Evolutionary conservation across 2,888 invertebrate species (phyloP), one percentile per base, ranked within the genome.

Genomic region (Scaeva pyrastri): DNA sequence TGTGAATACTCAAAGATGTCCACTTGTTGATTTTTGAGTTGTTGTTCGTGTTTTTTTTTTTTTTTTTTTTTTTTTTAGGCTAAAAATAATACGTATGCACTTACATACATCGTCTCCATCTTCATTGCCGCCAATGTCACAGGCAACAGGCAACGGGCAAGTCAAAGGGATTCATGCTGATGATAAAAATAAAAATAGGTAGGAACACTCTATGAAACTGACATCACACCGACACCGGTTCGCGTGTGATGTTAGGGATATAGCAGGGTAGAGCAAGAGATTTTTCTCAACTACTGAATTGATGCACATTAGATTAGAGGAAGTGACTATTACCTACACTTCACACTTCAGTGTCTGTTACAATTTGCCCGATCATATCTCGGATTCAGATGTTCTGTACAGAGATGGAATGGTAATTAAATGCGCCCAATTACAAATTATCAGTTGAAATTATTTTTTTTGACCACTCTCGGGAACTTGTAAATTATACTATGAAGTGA

Each of bases 291-390:
- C 43, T 71, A 60, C 45, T 70, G 75, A 85, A 80, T 80, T 81
- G 81, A 70, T 82, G 86, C 74, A 68, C 68, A 86, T 86, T 82
- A 86, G 82, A 82, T 86, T 73, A 78, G 77, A 86, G 86, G 86
- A 86, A 86, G 82, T 86, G 74, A 78, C 82, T 82, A 81, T 80
- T 85, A n/a, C n/a, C n/a, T n/a, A 56, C 80, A 83, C 52, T 68
- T 55, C 41, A 39, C 68, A 68, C 68, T 78, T 55, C 14, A 66
- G 84, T 71, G 64, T 80, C 21, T 71, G 21, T 41, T 60, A 23
- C 60, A 56, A 56, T 56, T 56, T 56, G 31, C 12, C 14, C 14
- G 60, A 60, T 60, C 60, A 60, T 3, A 60, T 60, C 39, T 60
- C 60, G n/a, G 14, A 60, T 60, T 60, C n/a, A 21, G 21, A 14